phyloP scores from a whole-genome alignment of 2,888 invertebrate genomes.

The Arge pagana region DNA sequence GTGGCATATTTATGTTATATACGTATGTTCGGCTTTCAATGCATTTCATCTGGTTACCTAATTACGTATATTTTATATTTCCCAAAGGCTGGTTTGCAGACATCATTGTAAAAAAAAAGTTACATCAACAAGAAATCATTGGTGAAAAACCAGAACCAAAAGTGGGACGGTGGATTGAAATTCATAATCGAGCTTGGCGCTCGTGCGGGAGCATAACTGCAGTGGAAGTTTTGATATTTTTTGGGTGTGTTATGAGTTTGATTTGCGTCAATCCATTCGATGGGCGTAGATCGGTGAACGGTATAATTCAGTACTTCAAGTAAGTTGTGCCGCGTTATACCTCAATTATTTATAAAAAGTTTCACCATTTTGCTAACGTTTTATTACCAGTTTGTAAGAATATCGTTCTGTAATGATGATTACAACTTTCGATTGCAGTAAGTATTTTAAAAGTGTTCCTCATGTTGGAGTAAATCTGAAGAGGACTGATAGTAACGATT shows the following conservation, averaged over 20 bases:
- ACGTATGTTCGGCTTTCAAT: neutral
- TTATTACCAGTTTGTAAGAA: no score
- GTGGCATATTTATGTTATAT: conserved; percentile 11
- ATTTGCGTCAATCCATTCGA: conserved; percentile 28
- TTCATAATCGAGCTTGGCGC: conserved; percentile 23
- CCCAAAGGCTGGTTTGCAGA: conserved; percentile 28
- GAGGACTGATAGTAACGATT: neutral
- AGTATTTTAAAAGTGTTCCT: neutral
- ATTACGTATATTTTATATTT: neutral
- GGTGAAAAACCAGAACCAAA: conserved; percentile 14
- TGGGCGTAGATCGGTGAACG: no score
- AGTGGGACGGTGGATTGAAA: conserved; percentile 16
- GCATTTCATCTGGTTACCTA: neutral
- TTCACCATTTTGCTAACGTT: no score
- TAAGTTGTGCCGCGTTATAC: no score
- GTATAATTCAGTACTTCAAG: no score
- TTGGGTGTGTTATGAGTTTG: conserved; percentile 24
- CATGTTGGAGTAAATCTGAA: neutral
- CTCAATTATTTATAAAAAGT: no score
- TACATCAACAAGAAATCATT: conserved; percentile 14
- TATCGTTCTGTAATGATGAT: no score
- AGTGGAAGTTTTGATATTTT: conserved; percentile 22
- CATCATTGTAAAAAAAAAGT: conserved; percentile 22
- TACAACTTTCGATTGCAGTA: no score
- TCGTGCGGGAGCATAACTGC: conserved; percentile 19